Percentiles rank a stretch among this genome's conserved stretches.
Evolutionary conservation across 2,888 invertebrate genomes (phyloP).

Genomic region (Cremastinae sp.): DNA sequence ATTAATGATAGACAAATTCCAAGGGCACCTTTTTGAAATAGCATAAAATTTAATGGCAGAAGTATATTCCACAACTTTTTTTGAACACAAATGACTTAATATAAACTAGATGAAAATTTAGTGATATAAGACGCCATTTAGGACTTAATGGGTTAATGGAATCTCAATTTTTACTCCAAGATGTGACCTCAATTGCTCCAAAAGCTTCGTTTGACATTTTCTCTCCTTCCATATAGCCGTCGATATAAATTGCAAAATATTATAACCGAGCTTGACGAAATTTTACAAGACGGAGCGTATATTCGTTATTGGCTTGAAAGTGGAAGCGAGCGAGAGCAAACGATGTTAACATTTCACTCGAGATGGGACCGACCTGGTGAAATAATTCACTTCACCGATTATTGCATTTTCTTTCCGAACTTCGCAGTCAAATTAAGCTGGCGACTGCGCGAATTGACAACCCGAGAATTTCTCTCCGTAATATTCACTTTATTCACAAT

Average conservation of each 20-base stretch:
- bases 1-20: too few species aligned
- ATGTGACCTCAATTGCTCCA: neutral
- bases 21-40: too few species aligned
- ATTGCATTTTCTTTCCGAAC: slow-evolving; percentile 19
- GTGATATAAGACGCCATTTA: too few species aligned
- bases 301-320: slow-evolving; percentile 37
- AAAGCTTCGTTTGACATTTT: neutral
- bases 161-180: too few species aligned
- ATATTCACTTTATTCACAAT: neutral
- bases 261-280: slow-evolving; percentile 16
- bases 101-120: too few species aligned
- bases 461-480: slow-evolving; percentile 3
- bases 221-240: neutral
- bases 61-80: too few species aligned
- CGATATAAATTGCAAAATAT: slow-evolving; percentile 14
- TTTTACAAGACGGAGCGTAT: slow-evolving; percentile 11
- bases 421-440: slow-evolving; percentile 35
- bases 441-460: neutral
- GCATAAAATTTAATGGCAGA: too few species aligned
- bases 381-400: slow-evolving; percentile 26
- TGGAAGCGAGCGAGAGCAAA: neutral
- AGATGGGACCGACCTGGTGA: slow-evolving; percentile 12
- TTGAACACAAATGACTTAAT: too few species aligned
- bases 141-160: too few species aligned
- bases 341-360: slow-evolving; percentile 30